Base-by-base conservation (phyloP, 2,888 invertebrate species). In the Cataglyphis cursor region DNA sequence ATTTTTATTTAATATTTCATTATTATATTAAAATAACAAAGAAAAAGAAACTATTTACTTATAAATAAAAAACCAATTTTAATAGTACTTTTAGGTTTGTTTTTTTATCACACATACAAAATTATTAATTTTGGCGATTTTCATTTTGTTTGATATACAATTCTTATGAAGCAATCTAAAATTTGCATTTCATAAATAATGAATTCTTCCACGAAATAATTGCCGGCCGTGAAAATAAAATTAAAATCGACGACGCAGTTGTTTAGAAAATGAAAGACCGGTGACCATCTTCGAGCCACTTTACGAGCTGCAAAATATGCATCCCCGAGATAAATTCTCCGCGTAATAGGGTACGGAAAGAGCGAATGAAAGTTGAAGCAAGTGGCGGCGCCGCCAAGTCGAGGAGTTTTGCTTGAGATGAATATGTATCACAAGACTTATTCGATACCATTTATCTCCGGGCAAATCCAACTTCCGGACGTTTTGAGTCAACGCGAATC, bases 371-470 rank as follows among this genome's bases (percentile, higher is more conserved):
- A 83, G 80, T 84, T 84, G 51, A 38, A 41, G 18, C 51, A 59
- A 66, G 35, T 66, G 35, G 31, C 41, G 81, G 74, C 66, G 78
- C 18, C 78, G 12, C 21, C 78, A 21, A 70, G 70, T 70, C 70
- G 70, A 61, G 66, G 64, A 48, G 44, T 44, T 70, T 72, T 59
- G 44, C 44, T 57, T 28, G 12, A 15, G 59, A 61, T 70, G 80
- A 89, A 88, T 89, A 88, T 89, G 87, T 86, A 85, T 87, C 82
- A 82, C 84, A 65, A 62, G 68, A 70, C 81, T 81, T 62, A 73
- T 73, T 57, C 24, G 54, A 38, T 21, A 38, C 38, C 73, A 81
- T 82, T 74, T 66, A 66, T 82, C 82, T 74, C 65, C n/a, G n/a
- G 61, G 65, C 61, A 59, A 62, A 82, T 74, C 44, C 68, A 62